Conservation (phyloP, 2,113 vertebrate genomes). For the Grantiella picta region DNA sequence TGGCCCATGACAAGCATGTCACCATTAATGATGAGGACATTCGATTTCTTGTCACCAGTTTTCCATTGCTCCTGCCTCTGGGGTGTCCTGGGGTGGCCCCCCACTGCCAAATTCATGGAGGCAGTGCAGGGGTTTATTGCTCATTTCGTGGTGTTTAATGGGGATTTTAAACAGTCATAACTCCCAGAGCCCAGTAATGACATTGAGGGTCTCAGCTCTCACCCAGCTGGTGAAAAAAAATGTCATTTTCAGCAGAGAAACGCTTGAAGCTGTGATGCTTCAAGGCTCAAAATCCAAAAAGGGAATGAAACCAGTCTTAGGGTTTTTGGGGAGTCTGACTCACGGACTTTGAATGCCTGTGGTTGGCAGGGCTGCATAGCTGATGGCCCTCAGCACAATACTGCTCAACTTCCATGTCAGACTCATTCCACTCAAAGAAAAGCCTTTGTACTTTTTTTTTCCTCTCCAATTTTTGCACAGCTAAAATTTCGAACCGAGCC, state of each 20-base stretch:
- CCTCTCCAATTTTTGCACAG: not conserved
- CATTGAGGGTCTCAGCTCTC: not conserved
- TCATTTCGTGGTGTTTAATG: not conserved
- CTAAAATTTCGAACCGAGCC: not conserved
- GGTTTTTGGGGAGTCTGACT: slow-evolving; percentile 52
- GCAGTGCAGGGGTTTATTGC: not conserved
- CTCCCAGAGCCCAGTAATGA: not conserved
- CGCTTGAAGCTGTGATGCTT: not conserved
- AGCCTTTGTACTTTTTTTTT: not conserved
- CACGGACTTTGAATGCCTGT: slow-evolving; percentile 44
- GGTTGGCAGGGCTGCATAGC: slow-evolving; percentile 39
- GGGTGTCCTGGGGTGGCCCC: not conserved
- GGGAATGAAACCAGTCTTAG: slow-evolving; percentile 24
- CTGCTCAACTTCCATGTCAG: not conserved
- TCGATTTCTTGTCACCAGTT: not conserved
- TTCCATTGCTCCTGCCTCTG: not conserved
- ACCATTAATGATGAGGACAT: not conserved
- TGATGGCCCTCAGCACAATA: slow-evolving; percentile 28
- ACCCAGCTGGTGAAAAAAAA: not conserved
- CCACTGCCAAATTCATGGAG: not conserved
- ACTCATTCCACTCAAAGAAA: not conserved
- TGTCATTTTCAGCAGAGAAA: not conserved
- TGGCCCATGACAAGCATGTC: not conserved
- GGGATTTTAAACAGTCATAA: not conserved
- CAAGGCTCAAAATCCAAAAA: slow-evolving; percentile 3